Evolutionary conservation across 2,888 invertebrate species (phyloP).

Genomic region (Phalangium opilio): DNA sequence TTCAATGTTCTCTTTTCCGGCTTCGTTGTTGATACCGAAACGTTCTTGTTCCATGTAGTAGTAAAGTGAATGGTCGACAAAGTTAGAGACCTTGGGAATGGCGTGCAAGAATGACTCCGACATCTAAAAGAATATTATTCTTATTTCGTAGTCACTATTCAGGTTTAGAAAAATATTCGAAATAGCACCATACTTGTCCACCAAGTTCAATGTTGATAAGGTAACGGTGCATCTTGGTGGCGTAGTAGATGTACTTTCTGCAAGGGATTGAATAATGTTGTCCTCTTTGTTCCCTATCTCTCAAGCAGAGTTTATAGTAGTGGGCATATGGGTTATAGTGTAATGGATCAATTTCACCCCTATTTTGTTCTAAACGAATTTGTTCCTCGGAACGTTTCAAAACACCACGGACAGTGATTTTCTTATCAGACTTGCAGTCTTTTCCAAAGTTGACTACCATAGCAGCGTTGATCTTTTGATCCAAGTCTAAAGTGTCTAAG

Average conservation of each 20-base stretch:
- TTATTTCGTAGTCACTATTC: too few relatives aligned
- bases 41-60: too few relatives aligned
- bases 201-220: conserved; percentile 8
- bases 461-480: conserved; percentile 12
- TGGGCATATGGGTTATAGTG: conserved; percentile 13
- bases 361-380: conserved; percentile 3
- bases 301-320: conserved; percentile 10
- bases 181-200: conserved; percentile 11
- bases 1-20: too few relatives aligned
- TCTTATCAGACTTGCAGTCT: conserved; percentile 13
- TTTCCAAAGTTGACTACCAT: conserved; percentile 15
- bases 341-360: conserved; percentile 11
- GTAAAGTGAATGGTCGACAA: too few relatives aligned
- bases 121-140: too few relatives aligned
- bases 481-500: conserved; percentile 12
- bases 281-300: conserved; percentile 7
- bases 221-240: conserved; percentile 10
- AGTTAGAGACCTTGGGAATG: too few relatives aligned
- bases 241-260: conserved; percentile 7
- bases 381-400: conserved; percentile 13
- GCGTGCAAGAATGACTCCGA: too few relatives aligned
- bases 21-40: too few relatives aligned
- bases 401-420: conserved; percentile 7
- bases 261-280: conserved; percentile 10
- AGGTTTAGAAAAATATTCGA: too few relatives aligned